Conservation (phyloP, 2,797 vertebrate species). For the Anabas testudineus region DNA sequence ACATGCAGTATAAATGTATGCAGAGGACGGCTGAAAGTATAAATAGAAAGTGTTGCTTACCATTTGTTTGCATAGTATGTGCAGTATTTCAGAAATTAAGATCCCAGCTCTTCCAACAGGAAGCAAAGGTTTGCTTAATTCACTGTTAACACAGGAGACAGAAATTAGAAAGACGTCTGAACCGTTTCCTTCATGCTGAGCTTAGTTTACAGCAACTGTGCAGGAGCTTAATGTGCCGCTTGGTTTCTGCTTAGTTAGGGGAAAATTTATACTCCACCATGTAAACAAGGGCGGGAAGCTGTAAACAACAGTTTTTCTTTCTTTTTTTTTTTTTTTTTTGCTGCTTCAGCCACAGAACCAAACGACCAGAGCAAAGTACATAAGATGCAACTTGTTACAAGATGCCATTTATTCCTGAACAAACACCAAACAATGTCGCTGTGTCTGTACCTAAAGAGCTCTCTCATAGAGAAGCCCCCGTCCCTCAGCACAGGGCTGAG, state of each 20-base stretch:
- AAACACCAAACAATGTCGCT: background rate
- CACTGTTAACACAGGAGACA: constrained; percentile 83
- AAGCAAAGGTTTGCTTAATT: constrained; percentile 98
- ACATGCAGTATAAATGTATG: no score
- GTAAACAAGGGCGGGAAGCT: background rate
- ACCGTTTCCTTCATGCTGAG: constrained; percentile 4
- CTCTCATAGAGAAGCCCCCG: constrained; percentile 95
- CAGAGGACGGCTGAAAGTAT: no score
- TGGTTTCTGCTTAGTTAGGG: background rate
- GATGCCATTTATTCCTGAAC: background rate
- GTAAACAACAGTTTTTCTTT: no score
- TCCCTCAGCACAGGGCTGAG: constrained; percentile 94
- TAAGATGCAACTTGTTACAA: background rate
- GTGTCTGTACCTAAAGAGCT: constrained; percentile 90
- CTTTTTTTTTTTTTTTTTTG: no score
- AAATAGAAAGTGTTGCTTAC: constrained; percentile 79
- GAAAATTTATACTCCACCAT: no score
- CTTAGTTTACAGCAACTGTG: background rate
- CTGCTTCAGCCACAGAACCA: background rate
- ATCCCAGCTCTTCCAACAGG: constrained; percentile 95
- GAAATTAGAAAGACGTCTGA: background rate
- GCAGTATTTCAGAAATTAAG: constrained; percentile 98
- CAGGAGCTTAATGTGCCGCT: background rate
- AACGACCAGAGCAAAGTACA: background rate
- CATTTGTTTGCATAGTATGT: constrained; percentile 99